Conservation (phyloP, 2,888 invertebrate species). For the Meteorus colon region DNA sequence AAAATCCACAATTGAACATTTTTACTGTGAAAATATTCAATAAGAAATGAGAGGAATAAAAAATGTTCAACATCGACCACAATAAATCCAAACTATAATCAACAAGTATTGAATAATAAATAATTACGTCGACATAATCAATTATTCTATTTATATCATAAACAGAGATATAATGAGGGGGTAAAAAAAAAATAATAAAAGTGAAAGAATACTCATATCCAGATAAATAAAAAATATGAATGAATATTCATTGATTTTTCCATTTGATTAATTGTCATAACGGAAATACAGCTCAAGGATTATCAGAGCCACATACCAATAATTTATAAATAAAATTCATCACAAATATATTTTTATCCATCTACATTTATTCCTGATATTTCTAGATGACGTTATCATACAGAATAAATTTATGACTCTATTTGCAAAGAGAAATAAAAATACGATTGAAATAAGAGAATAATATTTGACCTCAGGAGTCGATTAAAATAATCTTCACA, state of each 20-base stretch:
- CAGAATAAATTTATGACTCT: too few relatives aligned
- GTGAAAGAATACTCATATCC: neutral
- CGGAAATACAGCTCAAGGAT: conserved; percentile 48
- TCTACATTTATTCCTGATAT: too few relatives aligned
- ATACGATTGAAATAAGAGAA: neutral
- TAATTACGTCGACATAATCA: too few relatives aligned
- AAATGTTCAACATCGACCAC: too few relatives aligned
- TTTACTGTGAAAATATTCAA: too few relatives aligned
- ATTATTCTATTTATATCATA: neutral
- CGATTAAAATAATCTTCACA: neutral
- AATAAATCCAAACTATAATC: too few relatives aligned
- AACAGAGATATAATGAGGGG: neutral
- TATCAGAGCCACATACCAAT: conserved; percentile 42
- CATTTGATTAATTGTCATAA: conserved; percentile 34
- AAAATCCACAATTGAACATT: too few relatives aligned
- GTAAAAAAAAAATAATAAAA: neutral
- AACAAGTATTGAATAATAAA: too few relatives aligned
- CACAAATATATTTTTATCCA: neutral
- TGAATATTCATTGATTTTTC: neutral
- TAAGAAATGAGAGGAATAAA: too few relatives aligned
- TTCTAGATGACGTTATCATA: too few relatives aligned
- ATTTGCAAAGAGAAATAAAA: neutral
- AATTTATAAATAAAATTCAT: neutral
- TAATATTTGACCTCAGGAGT: neutral
- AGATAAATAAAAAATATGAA: neutral